Conservation (phyloP, 1,140 invertebrate species). For the Rhopalosiphum padi region DNA sequence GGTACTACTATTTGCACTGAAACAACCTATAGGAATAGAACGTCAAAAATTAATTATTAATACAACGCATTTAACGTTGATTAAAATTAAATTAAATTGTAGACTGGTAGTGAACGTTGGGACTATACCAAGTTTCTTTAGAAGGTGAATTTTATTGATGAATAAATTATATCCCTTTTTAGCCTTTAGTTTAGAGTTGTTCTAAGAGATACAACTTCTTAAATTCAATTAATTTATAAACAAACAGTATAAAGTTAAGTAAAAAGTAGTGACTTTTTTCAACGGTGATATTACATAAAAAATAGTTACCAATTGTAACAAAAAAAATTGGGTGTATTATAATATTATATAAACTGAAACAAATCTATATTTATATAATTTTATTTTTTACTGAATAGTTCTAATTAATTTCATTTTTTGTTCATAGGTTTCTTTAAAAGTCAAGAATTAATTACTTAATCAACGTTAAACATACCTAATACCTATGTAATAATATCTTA, state of each 20-base stretch:
- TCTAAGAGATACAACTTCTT: slow-evolving; percentile 29
- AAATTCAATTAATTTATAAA: slow-evolving; percentile 21
- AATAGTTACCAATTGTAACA: neutral
- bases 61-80: slow-evolving; percentile 5
- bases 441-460: neutral
- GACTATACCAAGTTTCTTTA: slow-evolving; percentile 8
- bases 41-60: neutral
- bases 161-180: slow-evolving; percentile 40
- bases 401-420: neutral
- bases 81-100: slow-evolving; percentile 16
- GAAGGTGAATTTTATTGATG: slow-evolving; percentile 5
- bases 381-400: neutral
- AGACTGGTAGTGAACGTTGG: neutral
- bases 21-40: neutral
- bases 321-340: neutral
- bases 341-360: neutral
- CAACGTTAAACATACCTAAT: neutral
- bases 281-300: neutral
- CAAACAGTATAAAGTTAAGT: neutral
- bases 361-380: neutral
- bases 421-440: neutral
- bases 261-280: neutral
- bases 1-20: neutral
- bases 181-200: neutral
- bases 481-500: neutral